Base-by-base conservation (phyloP, 1,140 invertebrate genomes). In the Schmidtea mediterranea region DNA sequence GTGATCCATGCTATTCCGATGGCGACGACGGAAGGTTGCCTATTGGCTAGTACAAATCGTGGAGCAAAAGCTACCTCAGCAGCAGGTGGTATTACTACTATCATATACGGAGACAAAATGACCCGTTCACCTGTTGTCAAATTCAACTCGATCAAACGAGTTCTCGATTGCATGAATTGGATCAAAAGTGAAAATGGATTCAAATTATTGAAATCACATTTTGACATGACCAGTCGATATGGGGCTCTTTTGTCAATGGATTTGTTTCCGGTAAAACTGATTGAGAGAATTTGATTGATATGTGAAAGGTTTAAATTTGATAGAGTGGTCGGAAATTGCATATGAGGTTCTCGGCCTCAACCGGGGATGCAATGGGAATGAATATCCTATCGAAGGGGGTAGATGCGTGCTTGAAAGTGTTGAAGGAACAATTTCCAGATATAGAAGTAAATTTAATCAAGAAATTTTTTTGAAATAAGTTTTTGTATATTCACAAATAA, bases 351-450 rank as follows among this genome's bases (percentile, higher is more conserved):
- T 76, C 80, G 36, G 86, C 89, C 0, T 76, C 73, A 15, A 97
- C 90, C 2, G 92, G 92, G 9, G 92, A 98, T 64, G 92, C 92
- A 0, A 98, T 98, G 92, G 92, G 92, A 22, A 98, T 98, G 92
- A 98, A 98, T 62, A 98, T 98, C 90, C 68, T 97, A 0, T 94
- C 86, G 0, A 97, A 97, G 68, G 82, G 82, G 12, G 80, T 82
- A 1, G 84, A 94, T 66, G 76, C 76, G 55, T 76, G 80, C 0
- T 58, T 94, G 3, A 74, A 75, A 49, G 66, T 71, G 24, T 70
- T 90, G 1, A 74, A 78, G 59, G 63, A 56, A 13, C 39, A 70
- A 26, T 92, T 84, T 60, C 72, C 77, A 0, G 79, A 87, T 36
- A 83, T 95, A 80, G 78, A 32, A 26, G 45, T 41, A 82, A 59